Percentiles rank a stretch among this genome's conserved stretches.
Evolutionary conservation across 2,113 vertebrate genomes (phyloP).

Genomic region (Monopterus albus): DNA sequence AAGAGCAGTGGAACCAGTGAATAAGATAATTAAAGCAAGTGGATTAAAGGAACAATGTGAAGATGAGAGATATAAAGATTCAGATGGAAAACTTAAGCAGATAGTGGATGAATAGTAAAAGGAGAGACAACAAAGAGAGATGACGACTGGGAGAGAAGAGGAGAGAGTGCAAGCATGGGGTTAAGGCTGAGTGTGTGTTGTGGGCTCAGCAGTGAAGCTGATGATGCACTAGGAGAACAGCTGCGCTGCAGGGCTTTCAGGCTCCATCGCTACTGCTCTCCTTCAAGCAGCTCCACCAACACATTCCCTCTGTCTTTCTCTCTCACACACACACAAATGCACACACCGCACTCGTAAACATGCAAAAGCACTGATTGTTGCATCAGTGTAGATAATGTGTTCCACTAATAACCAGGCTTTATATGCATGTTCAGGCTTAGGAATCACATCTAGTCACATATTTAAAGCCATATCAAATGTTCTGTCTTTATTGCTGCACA

Average conservation of each 20-base stretch:
- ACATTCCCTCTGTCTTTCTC: slow-evolving; percentile 37
- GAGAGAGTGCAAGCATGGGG: slow-evolving; percentile 51
- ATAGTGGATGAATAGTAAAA: slow-evolving; percentile 22
- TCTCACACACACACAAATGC: slow-evolving; percentile 20
- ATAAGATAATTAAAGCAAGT: slow-evolving; percentile 22
- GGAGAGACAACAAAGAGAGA: slow-evolving; percentile 16
- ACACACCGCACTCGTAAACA: slow-evolving; percentile 55
- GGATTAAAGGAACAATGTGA: slow-evolving; percentile 14
- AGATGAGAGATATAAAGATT: slow-evolving; percentile 16
- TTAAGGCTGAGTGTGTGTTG: slow-evolving; percentile 72
- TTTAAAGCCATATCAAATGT: slow-evolving; percentile 5
- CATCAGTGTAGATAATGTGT: slow-evolving; percentile 44
- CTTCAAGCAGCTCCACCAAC: slow-evolving; percentile 78
- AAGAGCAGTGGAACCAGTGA: neutral
- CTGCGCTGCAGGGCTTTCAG: slow-evolving; percentile 79
- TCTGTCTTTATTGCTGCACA: neutral
- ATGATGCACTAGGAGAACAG: slow-evolving; percentile 80
- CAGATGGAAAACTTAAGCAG: slow-evolving; percentile 24
- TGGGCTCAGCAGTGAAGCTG: slow-evolving; percentile 76
- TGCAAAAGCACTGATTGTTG: slow-evolving; percentile 64
- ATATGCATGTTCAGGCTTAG: slow-evolving; percentile 14
- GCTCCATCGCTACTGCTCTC: slow-evolving; percentile 82
- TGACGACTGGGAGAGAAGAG: slow-evolving; percentile 23
- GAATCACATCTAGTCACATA: slow-evolving; percentile 8
- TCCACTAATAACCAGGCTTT: slow-evolving; percentile 47